phyloP scores from a whole-genome alignment of 2,888 invertebrate species.

The Psylliodes chrysocephalus region DNA sequence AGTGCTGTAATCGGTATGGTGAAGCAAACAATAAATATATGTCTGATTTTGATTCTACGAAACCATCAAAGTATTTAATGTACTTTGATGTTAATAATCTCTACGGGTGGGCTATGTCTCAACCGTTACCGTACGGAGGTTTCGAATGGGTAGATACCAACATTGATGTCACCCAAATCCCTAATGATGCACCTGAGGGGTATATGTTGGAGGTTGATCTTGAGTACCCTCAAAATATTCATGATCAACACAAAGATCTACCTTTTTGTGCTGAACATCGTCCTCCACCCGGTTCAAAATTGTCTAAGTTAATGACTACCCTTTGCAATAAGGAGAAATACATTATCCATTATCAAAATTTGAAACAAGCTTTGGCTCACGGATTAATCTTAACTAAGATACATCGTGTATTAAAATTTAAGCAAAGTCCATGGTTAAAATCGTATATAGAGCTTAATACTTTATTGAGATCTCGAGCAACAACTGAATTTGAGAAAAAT shows the following conservation, averaged over 20 bases:
- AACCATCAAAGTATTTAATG: conserved; percentile 49
- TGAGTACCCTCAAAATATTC: conserved; percentile 57
- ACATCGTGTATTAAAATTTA: no score
- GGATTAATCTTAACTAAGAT: no score
- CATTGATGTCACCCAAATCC: conserved; percentile 28
- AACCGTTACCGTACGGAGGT: conserved; percentile 47
- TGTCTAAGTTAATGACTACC: no score
- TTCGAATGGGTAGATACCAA: conserved; percentile 24
- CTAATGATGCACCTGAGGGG: conserved; percentile 31
- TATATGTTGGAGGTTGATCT: conserved; percentile 62
- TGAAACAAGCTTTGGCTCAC: no score
- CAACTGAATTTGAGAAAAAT: no score
- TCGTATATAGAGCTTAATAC: no score
- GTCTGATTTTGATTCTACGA: conserved; percentile 45
- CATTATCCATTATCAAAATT: no score
- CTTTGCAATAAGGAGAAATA: no score
- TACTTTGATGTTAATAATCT: conserved; percentile 48
- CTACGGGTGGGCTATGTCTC: conserved; percentile 39
- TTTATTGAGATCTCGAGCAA: no score
- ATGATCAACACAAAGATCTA: conserved; percentile 52
- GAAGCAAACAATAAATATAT: conserved; percentile 59
- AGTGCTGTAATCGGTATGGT: no score
- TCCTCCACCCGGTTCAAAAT: no score
- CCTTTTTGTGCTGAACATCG: conserved; percentile 47
- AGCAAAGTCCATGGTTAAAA: no score